A percentile compares a stretch with the other conserved stretches of the same genome.
phyloP scores from a whole-genome alignment of 2,797 vertebrate genomes.

The Caiman crocodilus region DNA sequence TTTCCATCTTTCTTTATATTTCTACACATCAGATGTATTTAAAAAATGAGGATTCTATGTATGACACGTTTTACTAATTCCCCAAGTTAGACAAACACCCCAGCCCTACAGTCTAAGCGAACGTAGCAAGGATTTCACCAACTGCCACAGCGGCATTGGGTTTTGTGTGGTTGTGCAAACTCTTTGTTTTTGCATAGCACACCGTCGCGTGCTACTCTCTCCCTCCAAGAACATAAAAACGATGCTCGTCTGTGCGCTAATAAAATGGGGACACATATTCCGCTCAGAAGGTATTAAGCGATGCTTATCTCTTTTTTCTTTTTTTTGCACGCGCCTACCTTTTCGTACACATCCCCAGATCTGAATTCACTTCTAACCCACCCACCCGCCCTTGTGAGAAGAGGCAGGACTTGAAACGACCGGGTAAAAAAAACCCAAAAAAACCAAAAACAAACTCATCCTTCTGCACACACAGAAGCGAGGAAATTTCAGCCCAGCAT shows the following conservation, averaged over 20 bases:
- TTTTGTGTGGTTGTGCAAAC: not conserved
- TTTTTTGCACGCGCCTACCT: conserved; percentile 42
- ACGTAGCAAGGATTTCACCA: not conserved
- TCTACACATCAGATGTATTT: not conserved
- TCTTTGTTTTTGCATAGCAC: not conserved
- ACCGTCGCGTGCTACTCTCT: not conserved
- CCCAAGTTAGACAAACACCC: not conserved
- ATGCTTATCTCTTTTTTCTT: conserved; percentile 18
- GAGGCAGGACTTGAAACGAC: conserved; percentile 58
- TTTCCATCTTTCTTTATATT: not conserved
- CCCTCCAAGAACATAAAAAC: not conserved
- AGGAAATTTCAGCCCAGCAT: conserved; percentile 55
- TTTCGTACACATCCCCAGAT: conserved; percentile 63
- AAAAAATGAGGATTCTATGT: not conserved
- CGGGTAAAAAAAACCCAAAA: not conserved
- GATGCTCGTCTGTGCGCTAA: not conserved
- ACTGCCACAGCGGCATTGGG: not conserved
- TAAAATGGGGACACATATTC: not conserved
- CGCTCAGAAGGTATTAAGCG: not conserved
- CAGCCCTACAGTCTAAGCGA: not conserved
- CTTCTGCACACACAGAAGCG: conserved; percentile 54
- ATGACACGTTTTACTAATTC: not conserved
- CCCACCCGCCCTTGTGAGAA: conserved; percentile 66
- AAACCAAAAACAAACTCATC: conserved; percentile 36
- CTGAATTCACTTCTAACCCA: conserved; percentile 71